Conservation (phyloP, 2,113 vertebrate species). For the Zapus hudsonius region DNA sequence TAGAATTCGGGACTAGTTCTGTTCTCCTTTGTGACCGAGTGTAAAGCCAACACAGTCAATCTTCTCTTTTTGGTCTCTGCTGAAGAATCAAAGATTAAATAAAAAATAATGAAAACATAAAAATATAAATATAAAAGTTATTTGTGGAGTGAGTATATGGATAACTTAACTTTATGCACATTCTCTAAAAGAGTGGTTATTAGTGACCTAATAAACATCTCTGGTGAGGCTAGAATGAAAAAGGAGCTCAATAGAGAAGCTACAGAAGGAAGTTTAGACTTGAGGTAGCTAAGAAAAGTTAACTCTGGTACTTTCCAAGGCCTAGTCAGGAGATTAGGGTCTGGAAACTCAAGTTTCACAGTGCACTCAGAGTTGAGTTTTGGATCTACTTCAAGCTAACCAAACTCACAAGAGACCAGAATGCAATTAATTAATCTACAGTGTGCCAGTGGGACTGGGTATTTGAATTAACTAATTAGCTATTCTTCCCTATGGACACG, state of each 20-base stretch:
- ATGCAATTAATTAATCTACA: conserved; percentile 24
- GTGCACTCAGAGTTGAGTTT: neutral
- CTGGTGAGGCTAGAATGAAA: neutral
- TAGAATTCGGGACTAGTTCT: too few species aligned
- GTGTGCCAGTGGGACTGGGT: neutral
- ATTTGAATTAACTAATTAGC: conserved; percentile 21
- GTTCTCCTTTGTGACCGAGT: too few species aligned
- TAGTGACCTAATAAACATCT: neutral
- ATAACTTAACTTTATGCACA: neutral
- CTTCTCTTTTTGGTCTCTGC: too few species aligned
- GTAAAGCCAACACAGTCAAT: too few species aligned
- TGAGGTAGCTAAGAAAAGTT: neutral
- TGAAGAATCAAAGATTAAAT: too few species aligned
- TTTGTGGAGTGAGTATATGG: neutral
- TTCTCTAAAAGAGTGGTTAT: neutral
- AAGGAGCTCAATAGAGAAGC: neutral
- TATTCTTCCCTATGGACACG: neutral
- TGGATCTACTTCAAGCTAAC: neutral
- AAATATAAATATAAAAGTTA: too few species aligned
- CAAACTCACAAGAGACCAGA: conserved; percentile 10
- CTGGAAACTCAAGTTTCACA: neutral
- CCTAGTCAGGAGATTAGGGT: neutral
- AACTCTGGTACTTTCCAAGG: neutral
- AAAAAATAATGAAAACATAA: too few species aligned
- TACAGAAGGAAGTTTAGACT: neutral